Conservation (phyloP, 2,113 vertebrate genomes). For the Micromys minutus region DNA sequence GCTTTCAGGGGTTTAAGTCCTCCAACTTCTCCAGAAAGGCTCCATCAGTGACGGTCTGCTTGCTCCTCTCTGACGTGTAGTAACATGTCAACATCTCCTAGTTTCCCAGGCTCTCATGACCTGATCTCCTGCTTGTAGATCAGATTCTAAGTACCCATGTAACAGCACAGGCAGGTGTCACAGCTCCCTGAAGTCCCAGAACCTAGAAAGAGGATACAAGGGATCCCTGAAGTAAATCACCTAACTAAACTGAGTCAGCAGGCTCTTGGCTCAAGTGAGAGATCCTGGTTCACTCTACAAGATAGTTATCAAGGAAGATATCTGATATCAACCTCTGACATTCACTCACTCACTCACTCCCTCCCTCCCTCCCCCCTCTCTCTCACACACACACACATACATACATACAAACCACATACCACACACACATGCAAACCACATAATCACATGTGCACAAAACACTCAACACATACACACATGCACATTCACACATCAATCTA, state of each 20-base stretch:
- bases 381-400: neutral
- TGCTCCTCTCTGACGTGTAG: too few relatives aligned
- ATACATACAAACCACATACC: too few relatives aligned
- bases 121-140: neutral
- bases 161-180: neutral
- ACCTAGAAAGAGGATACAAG: neutral
- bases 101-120: fast-evolving
- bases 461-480: neutral
- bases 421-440: fast-evolving
- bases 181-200: neutral
- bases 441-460: too few relatives aligned
- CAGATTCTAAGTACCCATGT: neutral
- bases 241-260: neutral
- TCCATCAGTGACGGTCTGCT: neutral
- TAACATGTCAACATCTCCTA: neutral
- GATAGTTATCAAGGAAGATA: neutral
- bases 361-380: neutral
- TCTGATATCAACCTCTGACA: neutral
- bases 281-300: neutral
- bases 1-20: neutral
- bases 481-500: fast-evolving
- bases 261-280: neutral
- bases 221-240: neutral
- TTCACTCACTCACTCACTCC: neutral
- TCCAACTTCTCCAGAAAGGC: neutral